Evolutionary conservation across 2,888 invertebrate genomes (phyloP).

Genomic region (Dynastes maya): DNA sequence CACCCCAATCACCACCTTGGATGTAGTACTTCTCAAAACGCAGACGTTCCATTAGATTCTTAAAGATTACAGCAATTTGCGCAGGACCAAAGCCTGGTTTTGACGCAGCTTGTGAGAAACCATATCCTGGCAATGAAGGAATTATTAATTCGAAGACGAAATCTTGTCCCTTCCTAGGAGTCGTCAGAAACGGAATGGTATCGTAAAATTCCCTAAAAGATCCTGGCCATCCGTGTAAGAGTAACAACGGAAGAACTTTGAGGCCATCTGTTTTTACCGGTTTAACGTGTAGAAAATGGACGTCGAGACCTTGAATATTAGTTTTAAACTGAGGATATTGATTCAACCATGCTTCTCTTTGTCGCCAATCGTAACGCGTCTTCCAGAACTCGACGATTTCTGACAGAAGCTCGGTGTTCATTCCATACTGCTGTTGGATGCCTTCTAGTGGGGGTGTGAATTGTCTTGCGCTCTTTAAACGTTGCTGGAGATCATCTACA

Average conservation of each 20-base stretch:
- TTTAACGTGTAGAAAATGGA: constrained; percentile 80
- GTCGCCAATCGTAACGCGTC: constrained; percentile 79
- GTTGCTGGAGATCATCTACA: constrained; percentile 73
- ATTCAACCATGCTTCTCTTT: constrained; percentile 77
- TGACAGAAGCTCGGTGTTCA: constrained; percentile 80
- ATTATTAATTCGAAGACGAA: constrained; percentile 79
- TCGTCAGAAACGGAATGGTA: constrained; percentile 79
- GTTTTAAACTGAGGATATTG: constrained; percentile 80
- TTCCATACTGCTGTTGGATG: constrained; percentile 85
- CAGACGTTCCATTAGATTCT: constrained; percentile 81
- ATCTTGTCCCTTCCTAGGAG: constrained; percentile 64
- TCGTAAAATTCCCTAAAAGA: constrained; percentile 89
- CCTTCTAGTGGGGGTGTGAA: constrained; percentile 76
- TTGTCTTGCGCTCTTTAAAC: constrained; percentile 71
- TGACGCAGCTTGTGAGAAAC: constrained; percentile 73
- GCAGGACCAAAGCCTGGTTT: constrained; percentile 76
- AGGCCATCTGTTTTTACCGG: constrained; percentile 65
- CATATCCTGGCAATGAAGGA: constrained; percentile 73
- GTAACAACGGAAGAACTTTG: constrained; percentile 76
- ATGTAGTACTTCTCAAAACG: constrained; percentile 79
- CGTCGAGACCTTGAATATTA: constrained; percentile 79
- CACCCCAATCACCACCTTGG: constrained; percentile 91
- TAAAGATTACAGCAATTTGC: constrained; percentile 75
- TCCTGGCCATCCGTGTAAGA: constrained; percentile 94
- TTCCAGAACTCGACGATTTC: constrained; percentile 85